Percentiles rank a stretch among this genome's conserved stretches.
phyloP scores from a whole-genome alignment of 2,888 invertebrate genomes.

The Hydroisotoma schaefferi region DNA sequence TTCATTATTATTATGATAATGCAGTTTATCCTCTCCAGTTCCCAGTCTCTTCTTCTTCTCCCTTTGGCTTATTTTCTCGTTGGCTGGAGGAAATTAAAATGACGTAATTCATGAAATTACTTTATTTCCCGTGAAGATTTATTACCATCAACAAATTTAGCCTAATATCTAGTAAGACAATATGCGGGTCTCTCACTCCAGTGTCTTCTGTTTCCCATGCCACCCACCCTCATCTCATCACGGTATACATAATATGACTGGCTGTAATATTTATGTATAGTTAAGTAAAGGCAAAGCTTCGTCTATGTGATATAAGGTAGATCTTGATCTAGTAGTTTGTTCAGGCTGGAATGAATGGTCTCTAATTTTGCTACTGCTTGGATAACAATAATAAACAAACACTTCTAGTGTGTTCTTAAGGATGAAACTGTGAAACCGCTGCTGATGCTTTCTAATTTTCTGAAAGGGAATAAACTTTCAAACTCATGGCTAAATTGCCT shows the following conservation, averaged over 20 bases:
- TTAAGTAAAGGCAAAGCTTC: no score
- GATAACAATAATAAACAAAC: no score
- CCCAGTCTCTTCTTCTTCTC: neutral
- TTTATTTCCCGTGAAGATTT: slow-evolving; percentile 15
- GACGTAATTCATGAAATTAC: slow-evolving; percentile 17
- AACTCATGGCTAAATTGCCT: neutral
- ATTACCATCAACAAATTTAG: slow-evolving; percentile 7
- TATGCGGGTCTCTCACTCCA: no score
- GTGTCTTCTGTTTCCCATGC: no score
- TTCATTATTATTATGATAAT: slow-evolving; percentile 5
- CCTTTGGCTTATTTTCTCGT: neutral
- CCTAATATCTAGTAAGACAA: no score
- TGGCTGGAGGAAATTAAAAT: slow-evolving; percentile 10
- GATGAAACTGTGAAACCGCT: neutral
- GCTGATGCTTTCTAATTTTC: neutral
- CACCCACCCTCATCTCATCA: no score
- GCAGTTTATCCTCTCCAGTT: neutral
- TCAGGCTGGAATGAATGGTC: no score
- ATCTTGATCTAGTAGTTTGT: no score
- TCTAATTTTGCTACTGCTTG: no score
- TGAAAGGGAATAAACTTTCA: neutral
- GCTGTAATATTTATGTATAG: no score
- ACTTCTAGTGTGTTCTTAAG: neutral
- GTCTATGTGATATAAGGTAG: no score
- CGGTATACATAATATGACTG: no score